A percentile compares a stretch with the other conserved stretches of the same genome.
Conservation (phyloP, 2,113 vertebrate genomes). For the Euleptes europaea region DNA sequence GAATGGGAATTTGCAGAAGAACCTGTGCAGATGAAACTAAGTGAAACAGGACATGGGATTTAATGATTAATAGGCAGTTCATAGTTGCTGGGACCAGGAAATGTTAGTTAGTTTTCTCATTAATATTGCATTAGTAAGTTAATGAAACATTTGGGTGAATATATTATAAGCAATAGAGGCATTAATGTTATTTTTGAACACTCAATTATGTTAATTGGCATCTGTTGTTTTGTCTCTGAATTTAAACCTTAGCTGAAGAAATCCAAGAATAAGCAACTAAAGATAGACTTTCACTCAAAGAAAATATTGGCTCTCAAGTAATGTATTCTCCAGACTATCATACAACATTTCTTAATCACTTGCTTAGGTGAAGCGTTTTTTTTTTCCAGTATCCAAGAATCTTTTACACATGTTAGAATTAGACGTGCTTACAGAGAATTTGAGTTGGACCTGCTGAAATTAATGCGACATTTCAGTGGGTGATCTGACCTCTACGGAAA, state of each 20-base stretch:
- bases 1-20: constrained; percentile 71
- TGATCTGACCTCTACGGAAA: neutral
- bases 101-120: constrained; percentile 75
- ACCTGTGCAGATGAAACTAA: constrained; percentile 66
- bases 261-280: constrained; percentile 50
- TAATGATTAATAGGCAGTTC: constrained; percentile 71
- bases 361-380: neutral
- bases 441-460: too few species aligned
- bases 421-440: too few species aligned
- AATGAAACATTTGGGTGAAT: constrained; percentile 85
- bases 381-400: neutral
- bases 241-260: constrained; percentile 36
- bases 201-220: constrained; percentile 79
- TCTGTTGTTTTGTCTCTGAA: constrained; percentile 70
- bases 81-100: constrained; percentile 60
- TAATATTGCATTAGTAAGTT: constrained; percentile 78
- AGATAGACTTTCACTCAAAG: constrained; percentile 1
- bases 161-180: constrained; percentile 81
- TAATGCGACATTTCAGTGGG: neutral
- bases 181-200: constrained; percentile 79
- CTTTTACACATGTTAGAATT: neutral
- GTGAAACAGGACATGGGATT: constrained; percentile 59
- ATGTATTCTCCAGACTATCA: neutral
- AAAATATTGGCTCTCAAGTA: neutral
- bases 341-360: neutral